A percentile compares a stretch with the other conserved stretches of the same genome.
Evolutionary conservation across 2,797 vertebrate species (phyloP).

Genomic region (Merluccius polli): DNA sequence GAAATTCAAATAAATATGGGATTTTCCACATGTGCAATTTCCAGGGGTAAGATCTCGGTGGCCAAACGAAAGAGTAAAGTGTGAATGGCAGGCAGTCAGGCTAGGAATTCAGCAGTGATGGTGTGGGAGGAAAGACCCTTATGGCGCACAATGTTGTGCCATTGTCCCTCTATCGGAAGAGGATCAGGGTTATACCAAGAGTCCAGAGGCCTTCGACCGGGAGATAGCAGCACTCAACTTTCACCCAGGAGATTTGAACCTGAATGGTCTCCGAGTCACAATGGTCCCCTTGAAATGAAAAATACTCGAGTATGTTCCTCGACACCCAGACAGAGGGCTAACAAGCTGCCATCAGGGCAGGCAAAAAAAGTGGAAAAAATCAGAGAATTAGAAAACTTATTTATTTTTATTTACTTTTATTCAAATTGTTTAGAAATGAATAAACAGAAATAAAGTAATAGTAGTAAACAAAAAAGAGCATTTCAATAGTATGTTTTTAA

Average conservation of each 20-base stretch:
- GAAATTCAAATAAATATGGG: not conserved
- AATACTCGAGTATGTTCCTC: not conserved
- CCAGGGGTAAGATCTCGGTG: not conserved
- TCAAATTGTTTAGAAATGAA: not conserved
- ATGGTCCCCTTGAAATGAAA: conserved; percentile 20
- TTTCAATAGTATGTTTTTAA: not conserved
- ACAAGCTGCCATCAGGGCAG: not conserved
- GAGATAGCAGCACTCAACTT: conserved; percentile 54
- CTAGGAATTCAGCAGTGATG: conserved; percentile 24
- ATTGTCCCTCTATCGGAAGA: conserved; percentile 56
- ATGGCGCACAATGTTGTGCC: conserved; percentile 27
- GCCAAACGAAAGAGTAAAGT: not conserved
- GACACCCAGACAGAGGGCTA: not conserved
- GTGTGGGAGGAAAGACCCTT: conserved; percentile 41
- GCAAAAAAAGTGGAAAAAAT: not conserved
- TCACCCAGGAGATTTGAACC: conserved; percentile 56
- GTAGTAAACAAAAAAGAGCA: not conserved
- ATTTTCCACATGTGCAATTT: not conserved
- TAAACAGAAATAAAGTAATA: not conserved
- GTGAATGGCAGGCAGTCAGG: not conserved
- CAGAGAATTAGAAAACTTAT: not conserved
- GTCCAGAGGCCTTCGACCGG: conserved; percentile 35
- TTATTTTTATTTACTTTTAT: not conserved
- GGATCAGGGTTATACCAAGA: conserved; percentile 50
- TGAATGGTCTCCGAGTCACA: conserved; percentile 56